A percentile compares a stretch with the other conserved stretches of the same genome.
Evolutionary conservation across 2,113 vertebrate genomes (phyloP).

Genomic region (Fulmarus glacialis): DNA sequence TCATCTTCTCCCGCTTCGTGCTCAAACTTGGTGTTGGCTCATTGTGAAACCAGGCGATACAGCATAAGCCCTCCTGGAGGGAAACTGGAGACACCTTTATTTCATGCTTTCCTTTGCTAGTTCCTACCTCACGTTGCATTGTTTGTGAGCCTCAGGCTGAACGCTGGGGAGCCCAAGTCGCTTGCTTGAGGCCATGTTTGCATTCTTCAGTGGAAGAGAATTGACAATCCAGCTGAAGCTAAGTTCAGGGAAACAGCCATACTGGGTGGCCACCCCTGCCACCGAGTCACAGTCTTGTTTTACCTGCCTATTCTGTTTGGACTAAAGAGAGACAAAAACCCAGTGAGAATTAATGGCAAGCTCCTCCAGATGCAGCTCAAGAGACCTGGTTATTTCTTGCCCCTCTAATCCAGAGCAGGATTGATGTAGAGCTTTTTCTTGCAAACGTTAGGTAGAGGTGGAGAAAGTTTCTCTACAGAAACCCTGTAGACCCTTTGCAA

Average conservation of each 20-base stretch:
- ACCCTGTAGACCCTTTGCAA: neutral
- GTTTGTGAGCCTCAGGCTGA: neutral
- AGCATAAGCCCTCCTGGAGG: neutral
- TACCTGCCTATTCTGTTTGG: neutral
- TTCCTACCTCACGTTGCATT: neutral
- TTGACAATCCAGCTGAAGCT: neutral
- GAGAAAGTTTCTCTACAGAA: neutral
- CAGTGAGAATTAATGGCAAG: neutral
- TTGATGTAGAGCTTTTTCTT: neutral
- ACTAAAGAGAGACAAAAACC: neutral
- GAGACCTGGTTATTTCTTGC: neutral
- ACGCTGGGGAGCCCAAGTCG: fast-evolving
- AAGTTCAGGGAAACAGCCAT: neutral
- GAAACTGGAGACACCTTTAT: neutral
- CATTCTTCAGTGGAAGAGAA: neutral
- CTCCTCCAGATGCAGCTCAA: neutral
- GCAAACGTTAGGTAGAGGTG: neutral
- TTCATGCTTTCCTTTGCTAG: neutral
- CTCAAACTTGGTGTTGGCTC: neutral
- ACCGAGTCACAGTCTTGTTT: neutral
- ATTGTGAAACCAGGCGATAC: neutral
- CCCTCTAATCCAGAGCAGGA: neutral
- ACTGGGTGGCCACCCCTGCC: neutral
- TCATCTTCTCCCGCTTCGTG: neutral
- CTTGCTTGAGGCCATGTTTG: neutral